phyloP scores from a whole-genome alignment of 2,797 vertebrate genomes.

The Callimico goeldii region DNA sequence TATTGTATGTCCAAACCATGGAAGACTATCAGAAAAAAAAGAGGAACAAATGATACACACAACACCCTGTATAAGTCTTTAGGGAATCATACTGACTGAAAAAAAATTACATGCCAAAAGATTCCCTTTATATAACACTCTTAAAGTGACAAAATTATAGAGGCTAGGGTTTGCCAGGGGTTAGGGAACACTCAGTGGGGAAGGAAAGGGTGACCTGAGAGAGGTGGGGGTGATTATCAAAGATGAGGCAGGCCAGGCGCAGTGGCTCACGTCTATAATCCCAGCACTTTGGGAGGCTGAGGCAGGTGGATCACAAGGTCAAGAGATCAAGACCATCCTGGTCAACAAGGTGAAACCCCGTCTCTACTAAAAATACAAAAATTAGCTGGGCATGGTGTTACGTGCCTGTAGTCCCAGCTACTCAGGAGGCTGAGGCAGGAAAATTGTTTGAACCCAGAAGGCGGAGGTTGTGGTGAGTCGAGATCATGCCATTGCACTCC shows the following conservation, averaged over 20 bases:
- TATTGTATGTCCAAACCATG: not conserved
- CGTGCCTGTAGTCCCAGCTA: too few relatives aligned
- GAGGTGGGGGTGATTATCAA: not conserved
- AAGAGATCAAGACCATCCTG: too few relatives aligned
- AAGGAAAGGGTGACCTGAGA: not conserved
- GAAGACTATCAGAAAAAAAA: not conserved
- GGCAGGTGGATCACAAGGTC: too few relatives aligned
- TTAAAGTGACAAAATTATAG: not conserved
- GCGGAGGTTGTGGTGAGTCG: too few relatives aligned
- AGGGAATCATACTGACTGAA: not conserved
- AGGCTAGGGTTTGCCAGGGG: not conserved
- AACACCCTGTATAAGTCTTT: not conserved
- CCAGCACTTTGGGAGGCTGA: too few relatives aligned
- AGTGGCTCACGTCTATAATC: too few relatives aligned
- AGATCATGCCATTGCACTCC: too few relatives aligned
- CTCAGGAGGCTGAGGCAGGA: too few relatives aligned
- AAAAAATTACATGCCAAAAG: not conserved
- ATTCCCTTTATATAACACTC: constrained; percentile 29
- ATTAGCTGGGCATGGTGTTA: too few relatives aligned
- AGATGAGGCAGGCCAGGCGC: not conserved
- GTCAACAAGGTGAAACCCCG: too few relatives aligned
- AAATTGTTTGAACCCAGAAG: too few relatives aligned
- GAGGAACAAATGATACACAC: not conserved
- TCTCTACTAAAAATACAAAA: too few relatives aligned
- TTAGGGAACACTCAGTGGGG: not conserved